Evolutionary conservation across 2,113 vertebrate genomes (phyloP).

Genomic region (Hypomesus transpacificus): DNA sequence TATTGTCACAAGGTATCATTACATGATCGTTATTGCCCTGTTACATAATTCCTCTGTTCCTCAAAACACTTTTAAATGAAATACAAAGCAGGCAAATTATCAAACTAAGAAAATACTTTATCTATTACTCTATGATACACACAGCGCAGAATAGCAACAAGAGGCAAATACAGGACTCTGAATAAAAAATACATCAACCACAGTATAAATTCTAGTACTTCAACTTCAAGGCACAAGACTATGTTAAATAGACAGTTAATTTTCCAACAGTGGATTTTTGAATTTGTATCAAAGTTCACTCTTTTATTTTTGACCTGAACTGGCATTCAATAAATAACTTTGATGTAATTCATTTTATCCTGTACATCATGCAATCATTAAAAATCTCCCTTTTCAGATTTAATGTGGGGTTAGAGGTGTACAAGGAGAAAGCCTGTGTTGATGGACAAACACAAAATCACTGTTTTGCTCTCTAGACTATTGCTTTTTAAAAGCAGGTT

Average conservation of each 20-base stretch:
- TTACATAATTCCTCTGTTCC: conserved; percentile 37
- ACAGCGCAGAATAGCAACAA: conserved; percentile 52
- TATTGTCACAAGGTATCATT: conserved; percentile 19
- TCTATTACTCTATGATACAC: conserved; percentile 50
- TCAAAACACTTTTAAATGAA: conserved; percentile 34
- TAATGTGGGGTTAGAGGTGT: background rate
- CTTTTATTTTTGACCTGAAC: conserved; percentile 26
- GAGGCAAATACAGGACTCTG: conserved; percentile 54
- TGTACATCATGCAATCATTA: conserved; percentile 13
- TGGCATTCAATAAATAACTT: conserved; percentile 18
- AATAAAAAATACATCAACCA: conserved; percentile 52
- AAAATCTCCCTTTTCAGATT: background rate
- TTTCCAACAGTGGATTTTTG: conserved; percentile 35
- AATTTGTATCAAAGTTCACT: conserved; percentile 31
- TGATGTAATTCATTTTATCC: conserved; percentile 5
- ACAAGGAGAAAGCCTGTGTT: background rate
- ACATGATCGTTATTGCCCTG: conserved; percentile 37
- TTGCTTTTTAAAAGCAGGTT: conserved; percentile 6
- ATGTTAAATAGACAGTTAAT: conserved; percentile 58
- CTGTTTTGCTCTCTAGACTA: background rate
- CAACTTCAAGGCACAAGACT: conserved; percentile 65
- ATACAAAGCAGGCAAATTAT: conserved; percentile 47
- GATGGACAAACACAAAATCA: background rate
- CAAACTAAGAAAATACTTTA: conserved; percentile 26
- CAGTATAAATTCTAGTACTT: conserved; percentile 53